Evolutionary conservation across 2,113 vertebrate species (phyloP).

Genomic region (Ornithorhynchus anatinus): DNA sequence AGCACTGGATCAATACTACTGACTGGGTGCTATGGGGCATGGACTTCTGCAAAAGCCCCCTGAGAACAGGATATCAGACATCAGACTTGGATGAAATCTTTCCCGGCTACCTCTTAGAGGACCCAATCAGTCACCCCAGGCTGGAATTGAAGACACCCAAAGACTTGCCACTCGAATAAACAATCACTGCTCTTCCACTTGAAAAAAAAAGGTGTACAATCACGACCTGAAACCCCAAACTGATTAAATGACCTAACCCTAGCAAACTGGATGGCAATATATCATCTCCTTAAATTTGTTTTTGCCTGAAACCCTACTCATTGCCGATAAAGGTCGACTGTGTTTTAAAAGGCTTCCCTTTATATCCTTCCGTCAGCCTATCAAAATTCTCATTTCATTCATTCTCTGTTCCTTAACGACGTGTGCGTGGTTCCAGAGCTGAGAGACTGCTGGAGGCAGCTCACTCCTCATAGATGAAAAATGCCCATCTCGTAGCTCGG

Average conservation of each 20-base stretch:
- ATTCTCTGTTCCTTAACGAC: slow-evolving; percentile 30
- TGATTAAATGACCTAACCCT: slow-evolving; percentile 68
- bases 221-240: slow-evolving; percentile 61
- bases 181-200: slow-evolving; percentile 61
- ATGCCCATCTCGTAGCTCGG: slow-evolving; percentile 19
- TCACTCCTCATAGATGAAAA: neutral
- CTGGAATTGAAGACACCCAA: slow-evolving; percentile 72
- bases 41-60: neutral
- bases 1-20: neutral
- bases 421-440: slow-evolving; percentile 39
- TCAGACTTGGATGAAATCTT: slow-evolving; percentile 46
- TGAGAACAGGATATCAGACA: neutral
- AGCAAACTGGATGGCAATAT: slow-evolving; percentile 68
- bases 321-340: slow-evolving; percentile 56
- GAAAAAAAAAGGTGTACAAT: slow-evolving; percentile 62
- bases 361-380: slow-evolving; percentile 32
- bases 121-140: slow-evolving; percentile 56
- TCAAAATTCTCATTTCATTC: slow-evolving; percentile 42
- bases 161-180: slow-evolving; percentile 75
- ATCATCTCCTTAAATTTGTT: slow-evolving; percentile 72
- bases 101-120: slow-evolving; percentile 56
- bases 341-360: slow-evolving; percentile 53
- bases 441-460: neutral
- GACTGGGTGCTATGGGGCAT: neutral
- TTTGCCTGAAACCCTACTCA: slow-evolving; percentile 55